Conservation (phyloP, 2,797 vertebrate genomes). For the Pipistrellus pipistrellus region DNA sequence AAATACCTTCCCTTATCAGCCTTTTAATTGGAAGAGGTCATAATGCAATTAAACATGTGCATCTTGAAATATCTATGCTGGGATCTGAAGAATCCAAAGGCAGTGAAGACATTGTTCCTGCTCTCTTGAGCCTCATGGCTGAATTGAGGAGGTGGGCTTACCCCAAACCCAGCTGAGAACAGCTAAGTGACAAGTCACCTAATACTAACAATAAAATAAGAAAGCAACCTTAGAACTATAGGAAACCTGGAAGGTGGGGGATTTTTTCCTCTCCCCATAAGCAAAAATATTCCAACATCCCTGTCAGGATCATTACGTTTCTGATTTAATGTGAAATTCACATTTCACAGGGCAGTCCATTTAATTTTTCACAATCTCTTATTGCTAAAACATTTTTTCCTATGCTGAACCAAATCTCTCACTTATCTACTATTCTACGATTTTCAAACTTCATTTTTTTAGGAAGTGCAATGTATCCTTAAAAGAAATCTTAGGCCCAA, state of each 20-base stretch:
- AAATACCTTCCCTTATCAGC: constrained; percentile 77
- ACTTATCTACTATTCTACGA: constrained; percentile 19
- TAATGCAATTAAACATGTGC: constrained; percentile 60
- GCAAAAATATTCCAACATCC: constrained; percentile 55
- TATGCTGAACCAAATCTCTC: constrained; percentile 25
- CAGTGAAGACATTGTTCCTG: constrained; percentile 26
- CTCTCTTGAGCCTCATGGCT: constrained; percentile 16
- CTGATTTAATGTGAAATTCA: constrained; percentile 27
- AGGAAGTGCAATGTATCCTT: not conserved
- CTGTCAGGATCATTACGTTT: constrained; percentile 38
- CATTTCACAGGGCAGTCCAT: constrained; percentile 49
- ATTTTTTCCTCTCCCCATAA: not conserved
- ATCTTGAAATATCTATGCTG: constrained; percentile 51
- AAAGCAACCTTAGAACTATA: constrained; percentile 50
- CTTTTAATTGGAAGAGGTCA: constrained; percentile 47
- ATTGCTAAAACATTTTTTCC: constrained; percentile 52
- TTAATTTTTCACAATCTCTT: constrained; percentile 55
- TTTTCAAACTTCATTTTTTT: constrained; percentile 55
- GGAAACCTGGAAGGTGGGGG: not conserved
- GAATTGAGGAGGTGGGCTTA: constrained; percentile 19
- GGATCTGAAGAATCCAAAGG: constrained; percentile 68
- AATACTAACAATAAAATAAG: constrained; percentile 10
- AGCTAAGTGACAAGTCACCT: constrained; percentile 45
- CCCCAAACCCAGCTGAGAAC: not conserved
- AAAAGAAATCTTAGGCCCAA: constrained; percentile 41